Evolutionary conservation across 2,797 vertebrate genomes (phyloP).

Genomic region (Pseudochromis fuscus): DNA sequence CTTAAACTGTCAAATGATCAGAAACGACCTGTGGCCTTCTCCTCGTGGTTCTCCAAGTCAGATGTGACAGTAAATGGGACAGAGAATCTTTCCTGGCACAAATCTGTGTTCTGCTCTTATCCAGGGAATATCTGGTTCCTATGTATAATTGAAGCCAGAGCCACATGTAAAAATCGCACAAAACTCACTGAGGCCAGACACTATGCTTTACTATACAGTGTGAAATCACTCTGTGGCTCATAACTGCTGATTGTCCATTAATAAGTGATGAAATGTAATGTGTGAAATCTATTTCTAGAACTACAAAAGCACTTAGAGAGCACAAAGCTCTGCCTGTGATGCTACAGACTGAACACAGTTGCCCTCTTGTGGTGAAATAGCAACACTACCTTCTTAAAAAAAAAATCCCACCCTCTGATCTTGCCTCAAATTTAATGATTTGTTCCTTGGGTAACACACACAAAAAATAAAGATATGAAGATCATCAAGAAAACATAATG

Average conservation of each 20-base stretch:
- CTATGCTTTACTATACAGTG: constrained; percentile 69
- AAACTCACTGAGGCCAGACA: constrained; percentile 73
- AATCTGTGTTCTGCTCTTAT: constrained; percentile 77
- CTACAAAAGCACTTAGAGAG: too few relatives aligned
- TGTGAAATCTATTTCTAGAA: constrained; percentile 47
- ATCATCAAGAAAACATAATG: too few relatives aligned
- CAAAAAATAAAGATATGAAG: too few relatives aligned
- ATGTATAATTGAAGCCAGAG: constrained; percentile 89
- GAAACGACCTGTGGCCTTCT: constrained; percentile 59
- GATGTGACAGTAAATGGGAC: constrained; percentile 75
- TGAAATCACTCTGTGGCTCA: constrained; percentile 76
- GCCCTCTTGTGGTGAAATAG: too few relatives aligned
- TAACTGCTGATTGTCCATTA: constrained; percentile 43
- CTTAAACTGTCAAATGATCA: constrained; percentile 68
- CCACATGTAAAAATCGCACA: constrained; percentile 81
- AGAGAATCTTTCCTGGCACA: constrained; percentile 77
- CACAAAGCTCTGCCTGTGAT: too few relatives aligned
- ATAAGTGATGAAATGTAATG: constrained; percentile 55
- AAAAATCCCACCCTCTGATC: too few relatives aligned
- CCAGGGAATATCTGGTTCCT: constrained; percentile 83
- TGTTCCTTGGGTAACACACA: too few relatives aligned
- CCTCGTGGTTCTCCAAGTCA: constrained; percentile 54
- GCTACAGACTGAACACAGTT: too few relatives aligned
- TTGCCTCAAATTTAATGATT: too few relatives aligned
- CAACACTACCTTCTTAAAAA: too few relatives aligned